Evolutionary conservation across 2,113 vertebrate species (phyloP), one percentile per base, ranked within the genome.

Genomic region (Gadus chalcogrammus): DNA sequence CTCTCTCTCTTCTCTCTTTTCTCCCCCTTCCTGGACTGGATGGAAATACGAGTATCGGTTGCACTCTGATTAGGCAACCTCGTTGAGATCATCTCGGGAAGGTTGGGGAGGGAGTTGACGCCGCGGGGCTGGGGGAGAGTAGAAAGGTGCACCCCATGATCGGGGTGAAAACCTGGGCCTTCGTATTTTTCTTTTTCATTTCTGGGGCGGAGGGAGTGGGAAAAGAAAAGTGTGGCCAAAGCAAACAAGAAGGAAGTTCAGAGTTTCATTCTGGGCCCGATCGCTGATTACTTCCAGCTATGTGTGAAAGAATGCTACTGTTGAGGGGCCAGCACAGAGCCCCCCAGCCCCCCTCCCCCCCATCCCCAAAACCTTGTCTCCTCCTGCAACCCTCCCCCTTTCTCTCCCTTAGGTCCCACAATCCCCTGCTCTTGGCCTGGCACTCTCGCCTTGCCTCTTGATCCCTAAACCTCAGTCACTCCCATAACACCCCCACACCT

Each of bases 221-320:
- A 31, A 60, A 28, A 22, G 59, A 55, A 69, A 64, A 67, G 56
- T 52, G 24, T 11, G 58, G 81, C 79, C 82, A 83, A 82, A 82
- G 73, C 67, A 86, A 86, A 86, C 77, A 81, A 68, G 42, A 48
- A 67, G 69, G 60, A 69, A 71, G 67, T 68, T 81, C 70, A 61
- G 70, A 66, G 60, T 73, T 78, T 73, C 7, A 59, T 38, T 75
- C 74, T 73, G 66, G 73, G 70, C 69, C 72, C 28, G 53, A 69
- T 77, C 56, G 12, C 68, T 81, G 82, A 84, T 82, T 80, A 75
- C 73, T 76, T 82, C 73, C 72, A 85, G 81, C 78, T 76, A 69
- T 65, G 73, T 84, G 78, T 85, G 74, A 81, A 86, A 83, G 79
- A 84, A 87, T 81, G 85, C 72, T 80, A 81, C 76, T 84, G 83